These are phyloP conservation scores for Phymorhynchus buccinoides DNA, from an alignment of 1,140 invertebrate species.

Conservation along the genomic window DNA sequence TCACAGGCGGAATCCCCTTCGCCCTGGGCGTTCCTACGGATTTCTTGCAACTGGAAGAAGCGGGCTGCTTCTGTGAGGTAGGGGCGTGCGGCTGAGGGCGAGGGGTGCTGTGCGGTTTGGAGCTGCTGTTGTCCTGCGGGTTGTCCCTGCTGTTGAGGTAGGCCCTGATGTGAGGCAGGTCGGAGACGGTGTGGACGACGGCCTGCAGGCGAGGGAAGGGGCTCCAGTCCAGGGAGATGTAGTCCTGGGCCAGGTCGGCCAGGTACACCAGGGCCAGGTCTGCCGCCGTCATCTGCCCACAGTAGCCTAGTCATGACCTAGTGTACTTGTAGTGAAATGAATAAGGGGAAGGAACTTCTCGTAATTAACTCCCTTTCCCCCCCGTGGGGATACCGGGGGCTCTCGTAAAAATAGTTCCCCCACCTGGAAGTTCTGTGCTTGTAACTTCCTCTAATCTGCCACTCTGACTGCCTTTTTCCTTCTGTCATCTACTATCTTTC, in stretches of 20 bases:
- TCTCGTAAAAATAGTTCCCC: too few species aligned
- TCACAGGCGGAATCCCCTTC: not conserved
- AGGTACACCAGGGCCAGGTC: constrained; percentile 32
- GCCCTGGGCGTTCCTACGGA: not conserved
- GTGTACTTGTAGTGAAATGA: too few species aligned
- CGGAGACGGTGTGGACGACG: constrained; percentile 9
- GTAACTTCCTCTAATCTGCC: too few species aligned
- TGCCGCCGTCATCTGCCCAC: constrained; percentile 26
- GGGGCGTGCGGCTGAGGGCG: not conserved
- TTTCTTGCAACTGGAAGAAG: not conserved
- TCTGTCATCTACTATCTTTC: too few species aligned
- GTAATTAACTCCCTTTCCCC: too few species aligned
- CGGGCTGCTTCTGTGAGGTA: not conserved
- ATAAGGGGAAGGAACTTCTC: too few species aligned
- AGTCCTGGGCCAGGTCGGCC: not conserved
- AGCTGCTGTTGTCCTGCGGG: not conserved
- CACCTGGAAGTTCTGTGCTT: too few species aligned
- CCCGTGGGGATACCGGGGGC: too few species aligned
- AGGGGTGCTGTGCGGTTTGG: not conserved
- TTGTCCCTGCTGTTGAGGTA: constrained; percentile 1
- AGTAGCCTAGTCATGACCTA: too few species aligned
- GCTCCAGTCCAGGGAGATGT: not conserved
- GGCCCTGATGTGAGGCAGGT: not conserved
- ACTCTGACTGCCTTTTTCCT: too few species aligned
- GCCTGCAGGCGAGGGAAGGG: constrained; percentile 20